Evolutionary conservation across 2,797 vertebrate species (phyloP).

Genomic region (Mus minutoides): DNA sequence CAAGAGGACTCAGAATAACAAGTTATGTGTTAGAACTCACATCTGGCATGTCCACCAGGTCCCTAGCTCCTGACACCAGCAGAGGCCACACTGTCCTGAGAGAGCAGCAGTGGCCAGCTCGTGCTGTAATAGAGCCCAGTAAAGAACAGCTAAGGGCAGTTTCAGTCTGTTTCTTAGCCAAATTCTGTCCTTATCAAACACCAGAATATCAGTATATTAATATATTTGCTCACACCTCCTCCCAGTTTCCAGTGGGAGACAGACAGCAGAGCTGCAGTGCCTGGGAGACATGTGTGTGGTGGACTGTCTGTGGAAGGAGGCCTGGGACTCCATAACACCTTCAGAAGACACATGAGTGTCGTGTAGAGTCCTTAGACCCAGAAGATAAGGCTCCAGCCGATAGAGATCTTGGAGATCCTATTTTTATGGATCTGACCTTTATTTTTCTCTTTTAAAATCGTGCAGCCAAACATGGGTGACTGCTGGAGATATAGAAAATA

Average conservation of each 20-base stretch:
- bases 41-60: rapidly evolving
- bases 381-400: background rate
- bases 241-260: rapidly evolving
- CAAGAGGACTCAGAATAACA: background rate
- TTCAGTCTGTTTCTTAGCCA: background rate
- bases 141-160: background rate
- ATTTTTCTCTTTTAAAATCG: background rate
- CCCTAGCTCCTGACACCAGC: rapidly evolving
- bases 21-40: rapidly evolving
- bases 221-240: background rate
- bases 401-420: no score
- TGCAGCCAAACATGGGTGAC: background rate
- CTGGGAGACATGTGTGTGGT: no score
- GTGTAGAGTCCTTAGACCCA: no score
- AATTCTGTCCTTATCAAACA: background rate
- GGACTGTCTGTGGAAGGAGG: background rate
- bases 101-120: background rate
- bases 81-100: no score
- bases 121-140: no score
- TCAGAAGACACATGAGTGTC: background rate
- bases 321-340: background rate
- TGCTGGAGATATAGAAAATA: background rate
- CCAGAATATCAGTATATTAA: background rate
- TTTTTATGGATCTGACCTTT: background rate
- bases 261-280: background rate